Percentiles rank a stretch among this genome's conserved stretches.
These are phyloP conservation scores for Eidolon dupreanum DNA, from an alignment of 2,797 vertebrate genomes.

Conservation along the genomic window DNA sequence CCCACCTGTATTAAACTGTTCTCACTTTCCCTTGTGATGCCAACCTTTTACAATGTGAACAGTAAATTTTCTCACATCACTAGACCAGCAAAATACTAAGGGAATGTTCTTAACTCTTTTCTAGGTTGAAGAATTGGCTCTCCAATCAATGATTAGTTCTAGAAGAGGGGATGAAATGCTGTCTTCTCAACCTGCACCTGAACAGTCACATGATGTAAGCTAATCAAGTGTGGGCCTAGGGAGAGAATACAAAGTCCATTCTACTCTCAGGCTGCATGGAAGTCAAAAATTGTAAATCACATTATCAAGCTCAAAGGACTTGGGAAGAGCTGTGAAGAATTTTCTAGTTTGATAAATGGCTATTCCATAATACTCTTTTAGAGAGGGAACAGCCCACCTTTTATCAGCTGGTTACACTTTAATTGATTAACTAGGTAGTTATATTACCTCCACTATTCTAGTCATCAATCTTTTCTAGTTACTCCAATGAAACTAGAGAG, in stretches of 20 bases:
- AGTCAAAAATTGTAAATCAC: not conserved
- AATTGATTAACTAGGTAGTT: not conserved
- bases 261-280: not conserved
- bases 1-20: not conserved
- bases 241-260: not conserved
- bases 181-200: not conserved
- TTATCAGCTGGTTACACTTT: not conserved
- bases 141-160: constrained; percentile 84
- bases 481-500: not conserved
- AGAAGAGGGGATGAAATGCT: not conserved
- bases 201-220: constrained; percentile 78
- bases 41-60: not conserved
- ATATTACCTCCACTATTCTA: not conserved
- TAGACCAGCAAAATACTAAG: not conserved
- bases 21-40: not conserved
- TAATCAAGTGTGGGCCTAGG: not conserved
- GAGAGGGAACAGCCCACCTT: not conserved
- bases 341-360: not conserved
- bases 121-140: constrained; percentile 86
- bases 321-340: not conserved
- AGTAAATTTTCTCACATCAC: not conserved
- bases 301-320: not conserved
- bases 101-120: not conserved
- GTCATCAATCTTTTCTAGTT: not conserved
- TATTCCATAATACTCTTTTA: not conserved